These are phyloP conservation scores for Clarias laeviceps DNA, from an alignment of 2,797 vertebrate genomes.

Conservation along the genomic window DNA sequence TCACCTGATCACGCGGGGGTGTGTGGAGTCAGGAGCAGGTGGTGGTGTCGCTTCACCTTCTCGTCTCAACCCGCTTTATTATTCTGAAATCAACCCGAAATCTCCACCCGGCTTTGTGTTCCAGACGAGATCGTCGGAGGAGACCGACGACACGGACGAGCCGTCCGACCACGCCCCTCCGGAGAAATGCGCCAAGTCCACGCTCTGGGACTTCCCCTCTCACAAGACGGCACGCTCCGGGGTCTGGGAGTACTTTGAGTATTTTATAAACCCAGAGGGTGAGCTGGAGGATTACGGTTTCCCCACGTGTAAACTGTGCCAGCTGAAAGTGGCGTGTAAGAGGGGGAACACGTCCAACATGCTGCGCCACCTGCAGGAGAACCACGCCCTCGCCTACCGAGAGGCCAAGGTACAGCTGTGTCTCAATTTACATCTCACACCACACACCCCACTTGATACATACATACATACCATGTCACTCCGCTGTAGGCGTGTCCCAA, in stretches of 20 bases:
- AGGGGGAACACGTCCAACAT: conserved; percentile 48
- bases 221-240: neutral
- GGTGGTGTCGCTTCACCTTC: neutral
- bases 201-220: neutral
- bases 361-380: conserved; percentile 45
- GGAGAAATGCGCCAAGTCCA: conserved; percentile 7
- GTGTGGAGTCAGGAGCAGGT: neutral
- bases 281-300: conserved; percentile 41
- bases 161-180: conserved; percentile 22
- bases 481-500: neutral
- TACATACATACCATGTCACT: no score
- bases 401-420: conserved; percentile 32
- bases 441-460: neutral
- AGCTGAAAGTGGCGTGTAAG: conserved; percentile 39
- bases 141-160: conserved; percentile 20
- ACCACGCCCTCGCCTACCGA: conserved; percentile 28
- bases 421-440: neutral
- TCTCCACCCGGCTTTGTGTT: neutral
- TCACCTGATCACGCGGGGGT: neutral
- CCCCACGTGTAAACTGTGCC: conserved; percentile 40
- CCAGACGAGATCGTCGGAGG: neutral
- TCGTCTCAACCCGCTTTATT: neutral
- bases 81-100: neutral
- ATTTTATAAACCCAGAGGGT: conserved; percentile 38
- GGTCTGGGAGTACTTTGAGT: conserved; percentile 42